Evolutionary conservation across 1,140 invertebrate genomes (phyloP), one percentile per base, ranked within the genome.

Genomic region (Drosophila sp.): DNA sequence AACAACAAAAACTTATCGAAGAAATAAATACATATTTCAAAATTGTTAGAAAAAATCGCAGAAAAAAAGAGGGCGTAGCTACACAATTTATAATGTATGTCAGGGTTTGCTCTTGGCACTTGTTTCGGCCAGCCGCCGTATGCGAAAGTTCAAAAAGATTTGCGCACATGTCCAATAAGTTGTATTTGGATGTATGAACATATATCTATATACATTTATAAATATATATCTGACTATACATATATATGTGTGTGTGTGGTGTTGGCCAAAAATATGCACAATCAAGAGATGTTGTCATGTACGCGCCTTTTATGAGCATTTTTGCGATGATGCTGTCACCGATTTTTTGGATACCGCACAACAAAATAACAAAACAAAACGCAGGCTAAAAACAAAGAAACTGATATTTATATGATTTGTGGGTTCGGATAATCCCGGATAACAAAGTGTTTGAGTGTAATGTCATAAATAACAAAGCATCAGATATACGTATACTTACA

Each of bases 51-150:
- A 56, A 73, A 60, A 50, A 35, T 60, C 40, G 44, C 50, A 70
- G 38, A 69, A 70, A 72, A 79, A 84, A 79, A 76, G 83, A 82
- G 83, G 83, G 83, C 83, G 83, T 87, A 73, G 76, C 76, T 81
- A 81, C 47, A 67, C 47, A 67, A 81, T 65, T 66, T 80, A 80
- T 80, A 76, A 87, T 87, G 83, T 87, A 72, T 87, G 83, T 87
- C 83, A 87, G 83, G 84, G 83, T 77, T 89, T 83, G 83, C 72
- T 76, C 83, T 86, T 86, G 83, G 83, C 83, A 87, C 83, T 86
- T 86, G 83, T 79, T 86, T 69, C 69, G 11, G 68, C 58, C 47
- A 60, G 74, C 67, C 57, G 56, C 74, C 38, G 61, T 65, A 76
- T 76, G 71, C 82, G 83, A 87, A 87, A 87, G 79, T 80, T 89